Evolutionary conservation across 2,797 vertebrate genomes (phyloP).

Genomic region (Psittacula derbiana): DNA sequence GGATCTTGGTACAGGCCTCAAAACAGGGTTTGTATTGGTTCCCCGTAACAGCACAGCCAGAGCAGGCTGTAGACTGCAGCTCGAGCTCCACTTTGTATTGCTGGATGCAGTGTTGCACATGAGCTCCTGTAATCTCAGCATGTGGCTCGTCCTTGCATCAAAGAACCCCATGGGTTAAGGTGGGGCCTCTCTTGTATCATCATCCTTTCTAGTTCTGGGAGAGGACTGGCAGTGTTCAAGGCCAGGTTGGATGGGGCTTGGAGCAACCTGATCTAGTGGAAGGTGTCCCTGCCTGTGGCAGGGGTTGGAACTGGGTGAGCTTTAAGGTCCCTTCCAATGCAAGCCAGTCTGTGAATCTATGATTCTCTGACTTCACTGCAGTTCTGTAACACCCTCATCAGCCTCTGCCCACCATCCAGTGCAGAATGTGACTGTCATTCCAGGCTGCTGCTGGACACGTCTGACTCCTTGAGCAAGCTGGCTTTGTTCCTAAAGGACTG

Average conservation of each 20-base stretch:
- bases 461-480: neutral
- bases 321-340: neutral
- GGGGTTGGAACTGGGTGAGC: neutral
- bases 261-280: neutral
- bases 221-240: neutral
- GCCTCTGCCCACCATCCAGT: neutral
- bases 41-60: accelerated
- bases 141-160: accelerated
- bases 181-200: neutral
- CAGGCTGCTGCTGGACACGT: neutral
- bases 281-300: neutral
- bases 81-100: accelerated
- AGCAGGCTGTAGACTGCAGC: accelerated
- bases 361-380: neutral
- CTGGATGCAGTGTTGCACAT: accelerated
- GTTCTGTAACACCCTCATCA: accelerated
- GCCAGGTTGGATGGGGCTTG: neutral
- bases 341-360: neutral
- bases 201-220: accelerated
- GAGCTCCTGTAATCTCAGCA: neutral
- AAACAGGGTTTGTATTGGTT: accelerated
- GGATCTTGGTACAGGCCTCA: accelerated
- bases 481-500: neutral
- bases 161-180: accelerated
- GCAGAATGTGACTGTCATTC: accelerated